Conservation (phyloP, 2,888 invertebrate genomes). For the Dasypogon diadema region DNA sequence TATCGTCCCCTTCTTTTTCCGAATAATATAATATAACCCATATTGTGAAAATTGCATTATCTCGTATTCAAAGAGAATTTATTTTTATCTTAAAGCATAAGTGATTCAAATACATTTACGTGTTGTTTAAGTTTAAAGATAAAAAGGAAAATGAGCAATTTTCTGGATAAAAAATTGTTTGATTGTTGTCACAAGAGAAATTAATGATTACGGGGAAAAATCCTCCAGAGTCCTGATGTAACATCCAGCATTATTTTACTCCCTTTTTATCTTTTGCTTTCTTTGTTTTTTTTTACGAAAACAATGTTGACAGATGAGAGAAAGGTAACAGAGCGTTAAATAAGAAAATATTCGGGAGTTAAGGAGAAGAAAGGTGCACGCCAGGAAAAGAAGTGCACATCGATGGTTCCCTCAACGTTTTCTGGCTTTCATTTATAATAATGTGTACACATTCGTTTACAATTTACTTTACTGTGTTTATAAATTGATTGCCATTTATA, state of each 20-base stretch:
- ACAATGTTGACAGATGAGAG: slow-evolving; percentile 56
- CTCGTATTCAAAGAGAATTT: no score
- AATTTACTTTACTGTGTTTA: background rate
- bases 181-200: slow-evolving; percentile 31
- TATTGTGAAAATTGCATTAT: no score
- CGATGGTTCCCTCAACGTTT: background rate
- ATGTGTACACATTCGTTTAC: background rate
- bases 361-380: slow-evolving; percentile 6
- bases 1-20: no score
- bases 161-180: slow-evolving; percentile 25
- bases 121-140: background rate
- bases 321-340: slow-evolving; percentile 58
- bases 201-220: slow-evolving; percentile 15
- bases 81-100: no score
- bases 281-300: background rate
- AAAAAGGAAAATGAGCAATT: slow-evolving; percentile 40
- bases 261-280: background rate
- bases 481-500: background rate
- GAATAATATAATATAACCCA: no score
- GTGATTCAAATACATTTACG: no score
- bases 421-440: background rate
- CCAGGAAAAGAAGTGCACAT: background rate
- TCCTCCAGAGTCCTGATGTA: background rate
- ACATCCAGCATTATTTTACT: background rate
- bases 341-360: slow-evolving; percentile 55